Evolutionary conservation across 1,140 invertebrate genomes (phyloP), one percentile per base, ranked within the genome.

Genomic region (Cyphomyrmex costatus): DNA sequence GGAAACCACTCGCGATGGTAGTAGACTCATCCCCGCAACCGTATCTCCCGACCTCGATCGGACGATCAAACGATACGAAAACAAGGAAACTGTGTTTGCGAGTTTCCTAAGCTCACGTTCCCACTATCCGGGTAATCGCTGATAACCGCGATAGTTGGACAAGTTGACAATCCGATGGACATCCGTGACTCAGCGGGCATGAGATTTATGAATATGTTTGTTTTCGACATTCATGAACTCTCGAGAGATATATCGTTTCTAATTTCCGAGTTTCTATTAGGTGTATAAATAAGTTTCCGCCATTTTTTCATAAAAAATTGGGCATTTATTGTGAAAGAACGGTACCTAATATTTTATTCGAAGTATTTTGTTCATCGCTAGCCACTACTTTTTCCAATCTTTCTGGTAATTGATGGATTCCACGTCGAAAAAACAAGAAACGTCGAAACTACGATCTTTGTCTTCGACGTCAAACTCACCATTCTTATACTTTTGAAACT

Each of bases 21-120:
- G 21, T 24, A 33, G 61, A 19, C 8, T 77, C 21, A 21, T 36
- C 53, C 24, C 63, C 19, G 42, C 46, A 19, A 30, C 7, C 51
- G 24, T 49, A 63, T 78, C 76, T 79, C 46, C 12, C 30, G 77
- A 68, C 65, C 78, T 70, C 78, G 33, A 46, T 33, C 49, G 33
- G 24, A 33, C n/a, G 56, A 82, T 82, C 42, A 16, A 36, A 16
- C 33, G 33, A 56, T 36, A 19, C 14, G 53, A 24, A 73, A 74
- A 74, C 16, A 6, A 33, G 36, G 36, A 74, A 74, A n/a, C 16
- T 30, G 30, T 2, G 21, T 46, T 24, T 1, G 65, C 36, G 24
- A 58, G 66, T 73, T 73, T 16, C 79, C 24, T 36, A 60, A 33
- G n/a, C 24, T 27, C 3, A 19, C 56, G 19, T 46, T 36, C 19